Base-by-base conservation (phyloP, 2,797 vertebrate species). In the Chaetophractus vellerosus region DNA sequence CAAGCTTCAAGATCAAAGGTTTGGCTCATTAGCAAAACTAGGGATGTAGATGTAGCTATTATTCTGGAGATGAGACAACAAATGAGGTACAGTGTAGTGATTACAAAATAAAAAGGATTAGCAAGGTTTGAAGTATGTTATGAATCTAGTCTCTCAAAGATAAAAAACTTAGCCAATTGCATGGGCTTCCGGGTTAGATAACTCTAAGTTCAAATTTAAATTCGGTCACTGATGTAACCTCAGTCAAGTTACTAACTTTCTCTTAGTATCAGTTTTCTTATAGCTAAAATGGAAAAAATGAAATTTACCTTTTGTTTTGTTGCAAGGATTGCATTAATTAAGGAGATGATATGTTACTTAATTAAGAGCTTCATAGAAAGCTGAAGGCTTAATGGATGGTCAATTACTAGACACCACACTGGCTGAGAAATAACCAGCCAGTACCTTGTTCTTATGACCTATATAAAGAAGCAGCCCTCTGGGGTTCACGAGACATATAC, bases 261-360 rank as follows among this genome's bases (percentile, higher is more conserved):
- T 71, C 1, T 6, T 5, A 31, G 36, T 71, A 71, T 76, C 50
- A 50, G 33, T 69, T 92, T 88, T n/a, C 6, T 80, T 48, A 50
- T 66, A 87, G 72, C 14, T 87, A 72, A 91, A 31, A 50, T 61
- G 19, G 48, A 91, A 28, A 84, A 85, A 85, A 95, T 59, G 21
- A 86, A 91, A 64, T 16, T 1, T 55, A 69, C 21, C 6, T 52
- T 8, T 45, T 31, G 15, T 33, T 92, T 88, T 88, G n/a, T n/a
- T 85, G 7, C 21, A 45, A 92, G 64, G 83, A 92, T 92, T 64
- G 66, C 6, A 66, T 0, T 0, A 91, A 45, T 83, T 61, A 71
- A 55, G 69, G 36, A n/a, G 24, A 50, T 59, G 85, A 84, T 36
- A n/a, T 61, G 4, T 81, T 55, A 89, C 74, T 82, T 87, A 82